Conservation (phyloP, 2,888 invertebrate genomes). For the Trissonchulus latispiculum region DNA sequence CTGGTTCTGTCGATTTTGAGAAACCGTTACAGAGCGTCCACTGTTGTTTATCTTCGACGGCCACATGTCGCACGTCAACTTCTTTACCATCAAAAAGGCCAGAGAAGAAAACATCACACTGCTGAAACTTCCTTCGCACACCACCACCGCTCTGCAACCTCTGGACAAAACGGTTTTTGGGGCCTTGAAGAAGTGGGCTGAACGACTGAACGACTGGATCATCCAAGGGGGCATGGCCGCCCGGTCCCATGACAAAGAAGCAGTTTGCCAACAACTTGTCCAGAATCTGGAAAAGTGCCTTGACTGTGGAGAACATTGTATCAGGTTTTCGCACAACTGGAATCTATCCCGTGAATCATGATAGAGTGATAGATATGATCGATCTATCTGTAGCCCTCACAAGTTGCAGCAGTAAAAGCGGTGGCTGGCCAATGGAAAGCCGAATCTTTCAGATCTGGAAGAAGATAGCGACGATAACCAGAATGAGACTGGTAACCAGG, state of each 20-base stretch:
- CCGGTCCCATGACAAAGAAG: not conserved
- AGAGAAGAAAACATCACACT: not conserved
- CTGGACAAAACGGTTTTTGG: not conserved
- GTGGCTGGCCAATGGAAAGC: not conserved
- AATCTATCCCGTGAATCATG: constrained; percentile 1
- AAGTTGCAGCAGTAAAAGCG: not conserved
- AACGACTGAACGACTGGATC: not conserved
- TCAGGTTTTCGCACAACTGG: not conserved
- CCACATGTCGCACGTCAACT: not conserved
- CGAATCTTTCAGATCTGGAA: not conserved
- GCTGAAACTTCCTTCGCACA: not conserved
- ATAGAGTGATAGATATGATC: not conserved
- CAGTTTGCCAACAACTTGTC: not conserved
- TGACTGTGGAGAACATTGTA: not conserved
- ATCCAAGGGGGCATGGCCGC: not conserved
- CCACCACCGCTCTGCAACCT: not conserved
- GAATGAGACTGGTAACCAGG: too few species aligned
- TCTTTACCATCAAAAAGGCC: not conserved
- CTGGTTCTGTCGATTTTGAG: not conserved
- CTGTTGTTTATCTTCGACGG: not conserved
- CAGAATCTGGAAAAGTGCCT: not conserved
- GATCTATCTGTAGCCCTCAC: not conserved
- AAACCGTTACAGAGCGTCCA: not conserved
- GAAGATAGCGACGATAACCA: too few species aligned
- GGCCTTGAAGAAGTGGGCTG: not conserved